A percentile compares a stretch with the other conserved stretches of the same genome.
phyloP scores from a whole-genome alignment of 2,113 vertebrate genomes.

The Psammodynastes pulverulentus region DNA sequence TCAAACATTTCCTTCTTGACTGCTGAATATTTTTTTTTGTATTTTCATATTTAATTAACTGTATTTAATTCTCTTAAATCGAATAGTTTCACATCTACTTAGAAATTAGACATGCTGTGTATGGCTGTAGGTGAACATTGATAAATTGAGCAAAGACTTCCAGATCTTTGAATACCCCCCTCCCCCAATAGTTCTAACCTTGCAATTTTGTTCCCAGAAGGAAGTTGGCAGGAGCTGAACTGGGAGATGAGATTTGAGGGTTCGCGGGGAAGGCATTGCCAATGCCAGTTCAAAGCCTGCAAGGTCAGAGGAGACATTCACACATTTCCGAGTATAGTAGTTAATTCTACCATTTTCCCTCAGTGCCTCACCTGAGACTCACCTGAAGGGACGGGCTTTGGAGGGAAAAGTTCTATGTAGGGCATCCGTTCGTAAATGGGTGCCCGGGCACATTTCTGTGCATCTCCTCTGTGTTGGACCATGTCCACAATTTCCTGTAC shows the following conservation, averaged over 20 bases:
- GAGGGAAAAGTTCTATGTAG: slow-evolving; percentile 41
- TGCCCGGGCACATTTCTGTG: slow-evolving; percentile 18
- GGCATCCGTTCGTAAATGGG: slow-evolving; percentile 16
- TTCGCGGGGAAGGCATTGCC: slow-evolving; percentile 35
- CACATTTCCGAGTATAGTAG: background rate
- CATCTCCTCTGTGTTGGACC: slow-evolving; percentile 67
- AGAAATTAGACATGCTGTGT: background rate
- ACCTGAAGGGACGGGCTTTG: background rate
- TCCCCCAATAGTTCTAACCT: slow-evolving; percentile 37
- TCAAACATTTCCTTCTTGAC: background rate
- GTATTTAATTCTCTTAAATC: background rate
- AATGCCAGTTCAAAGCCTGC: slow-evolving; percentile 42
- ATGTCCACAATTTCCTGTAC: slow-evolving; percentile 81
- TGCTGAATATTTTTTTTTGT: background rate
- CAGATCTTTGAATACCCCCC: background rate
- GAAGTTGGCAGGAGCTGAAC: slow-evolving; percentile 55
- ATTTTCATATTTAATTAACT: background rate
- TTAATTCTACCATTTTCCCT: background rate
- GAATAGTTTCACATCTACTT: background rate
- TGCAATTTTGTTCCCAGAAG: slow-evolving; percentile 61
- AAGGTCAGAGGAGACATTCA: background rate
- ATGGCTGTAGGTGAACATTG: background rate
- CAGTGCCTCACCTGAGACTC: background rate
- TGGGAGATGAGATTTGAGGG: slow-evolving; percentile 60
- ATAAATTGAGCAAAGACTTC: background rate